Evolutionary conservation across 37 sponge, comb jelly and placozoan species (phyloP), one percentile per base, ranked within the genome.

Genomic region (Chondrilla cf. caribensis): DNA sequence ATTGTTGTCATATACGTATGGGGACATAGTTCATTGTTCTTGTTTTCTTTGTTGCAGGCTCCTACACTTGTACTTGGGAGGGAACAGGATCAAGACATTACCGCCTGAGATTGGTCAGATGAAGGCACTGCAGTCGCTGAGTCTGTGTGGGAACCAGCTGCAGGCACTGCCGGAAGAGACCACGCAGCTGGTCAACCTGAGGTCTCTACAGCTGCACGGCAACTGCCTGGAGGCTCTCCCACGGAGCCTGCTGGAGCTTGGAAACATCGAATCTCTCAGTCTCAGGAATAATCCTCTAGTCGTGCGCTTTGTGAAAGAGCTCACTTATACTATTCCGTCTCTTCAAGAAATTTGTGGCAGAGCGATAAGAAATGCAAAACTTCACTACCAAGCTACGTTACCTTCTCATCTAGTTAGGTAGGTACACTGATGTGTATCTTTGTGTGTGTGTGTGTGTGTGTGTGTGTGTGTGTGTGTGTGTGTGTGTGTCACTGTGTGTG

Each of bases 251-350:
- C 40, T 96, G n/a, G 44, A 88, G 28, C 78, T 94, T 2, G 86
- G 79, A 4, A 87, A 86, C 78, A 87, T 96, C 11, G 24, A 39
- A 55, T 88, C 91, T 38, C 89, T 96, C 18, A 94, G 95, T 55
- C 80, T 96, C 3, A 77, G 97, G 25, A 70, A 84, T 58, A 96
- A 96, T 64, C 97, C 97, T 0, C 84, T 96, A 68, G 92, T 93
- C 25, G 40, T 81, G 26, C 78, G 90, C 5, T 96, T 96, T 67
- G 81, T 88, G 40, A 88, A 79, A 33, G 91, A 94, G 75, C 79
- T 87, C 78, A 51, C 80, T n/a, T 59, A 83, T 60, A 54, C 40
- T 7, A 82, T 94, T 0, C 92, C 97, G 0, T 42, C 86, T 0
- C 70, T 96, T 28, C 67, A 88, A 37, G 97, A 96, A 51, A 72